phyloP scores from a whole-genome alignment of 2,888 invertebrate genomes.

The Tetanocera ferruginea region DNA sequence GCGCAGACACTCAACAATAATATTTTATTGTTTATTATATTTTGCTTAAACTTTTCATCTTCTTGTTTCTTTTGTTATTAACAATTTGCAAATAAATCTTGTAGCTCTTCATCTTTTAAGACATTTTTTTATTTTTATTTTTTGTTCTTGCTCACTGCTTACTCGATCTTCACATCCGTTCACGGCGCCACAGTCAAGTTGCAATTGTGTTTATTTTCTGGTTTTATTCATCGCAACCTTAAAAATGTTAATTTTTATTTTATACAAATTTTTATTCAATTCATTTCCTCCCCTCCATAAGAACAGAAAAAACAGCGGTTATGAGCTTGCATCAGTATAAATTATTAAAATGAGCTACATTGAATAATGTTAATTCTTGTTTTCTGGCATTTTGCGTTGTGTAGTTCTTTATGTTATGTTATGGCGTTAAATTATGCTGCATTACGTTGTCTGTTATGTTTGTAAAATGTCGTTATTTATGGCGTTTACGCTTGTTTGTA shows the following conservation, averaged over 20 bases:
- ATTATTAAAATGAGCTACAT: constrained; percentile 17
- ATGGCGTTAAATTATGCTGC: not conserved
- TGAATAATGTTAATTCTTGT: not conserved
- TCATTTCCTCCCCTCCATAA: too few relatives aligned
- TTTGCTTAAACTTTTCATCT: too few relatives aligned
- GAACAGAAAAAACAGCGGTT: too few relatives aligned
- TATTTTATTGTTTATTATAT: too few relatives aligned
- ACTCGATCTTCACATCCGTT: not conserved
- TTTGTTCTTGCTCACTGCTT: too few relatives aligned
- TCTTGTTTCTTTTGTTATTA: too few relatives aligned
- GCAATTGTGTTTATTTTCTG: not conserved
- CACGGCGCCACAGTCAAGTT: not conserved
- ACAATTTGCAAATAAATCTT: too few relatives aligned
- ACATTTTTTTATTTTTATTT: too few relatives aligned
- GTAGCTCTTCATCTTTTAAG: too few relatives aligned
- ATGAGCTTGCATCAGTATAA: not conserved
- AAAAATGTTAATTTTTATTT: not conserved
- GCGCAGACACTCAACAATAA: not conserved
- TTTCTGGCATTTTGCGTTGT: not conserved
- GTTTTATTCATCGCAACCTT: not conserved
- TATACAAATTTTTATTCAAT: too few relatives aligned
- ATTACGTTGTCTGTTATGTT: not conserved
- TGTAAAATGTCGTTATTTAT: not conserved
- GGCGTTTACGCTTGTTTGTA: not conserved
- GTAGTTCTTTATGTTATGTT: not conserved